These are phyloP conservation scores for Stegophylla sp. DNA, from an alignment of 2,888 invertebrate genomes.

Conservation along the genomic window DNA sequence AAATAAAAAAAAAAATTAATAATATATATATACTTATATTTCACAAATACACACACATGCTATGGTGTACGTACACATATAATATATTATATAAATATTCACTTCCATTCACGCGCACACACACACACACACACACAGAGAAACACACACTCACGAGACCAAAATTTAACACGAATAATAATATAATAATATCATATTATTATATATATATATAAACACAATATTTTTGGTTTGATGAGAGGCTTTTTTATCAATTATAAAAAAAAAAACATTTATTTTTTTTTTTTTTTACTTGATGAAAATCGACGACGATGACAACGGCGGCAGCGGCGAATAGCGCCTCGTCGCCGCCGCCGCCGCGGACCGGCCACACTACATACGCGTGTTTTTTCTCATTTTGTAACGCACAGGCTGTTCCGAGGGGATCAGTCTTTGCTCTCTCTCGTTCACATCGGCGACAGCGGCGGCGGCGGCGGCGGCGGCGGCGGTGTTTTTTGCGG, in stretches of 20 bases:
- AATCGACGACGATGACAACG: conserved; percentile 17
- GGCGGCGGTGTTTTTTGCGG: conserved; percentile 9
- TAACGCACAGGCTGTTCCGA: conserved; percentile 60
- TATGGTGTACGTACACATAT: background rate
- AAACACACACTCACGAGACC: conserved; percentile 47
- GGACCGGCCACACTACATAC: background rate
- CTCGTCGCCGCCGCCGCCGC: background rate
- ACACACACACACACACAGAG: too few relatives aligned
- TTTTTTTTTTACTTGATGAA: conserved; percentile 33
- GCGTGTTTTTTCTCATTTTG: conserved; percentile 17
- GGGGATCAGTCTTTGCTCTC: conserved; percentile 62
- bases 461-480: conserved; percentile 10
- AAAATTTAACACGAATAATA: background rate
- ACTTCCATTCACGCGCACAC: too few relatives aligned
- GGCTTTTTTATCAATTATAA: background rate
- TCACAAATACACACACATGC: too few relatives aligned
- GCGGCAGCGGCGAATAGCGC: conserved; percentile 4
- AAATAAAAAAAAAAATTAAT: background rate
- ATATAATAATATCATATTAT: too few relatives aligned
- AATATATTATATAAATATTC: background rate
- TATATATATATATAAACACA: too few relatives aligned
- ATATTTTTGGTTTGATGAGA: background rate
- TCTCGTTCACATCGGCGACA: conserved; percentile 55
- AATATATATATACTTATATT: background rate
- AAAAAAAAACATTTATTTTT: too few relatives aligned